Evolutionary conservation across 1,140 invertebrate genomes (phyloP).

Genomic region (Schlechtendalia chinensis): DNA sequence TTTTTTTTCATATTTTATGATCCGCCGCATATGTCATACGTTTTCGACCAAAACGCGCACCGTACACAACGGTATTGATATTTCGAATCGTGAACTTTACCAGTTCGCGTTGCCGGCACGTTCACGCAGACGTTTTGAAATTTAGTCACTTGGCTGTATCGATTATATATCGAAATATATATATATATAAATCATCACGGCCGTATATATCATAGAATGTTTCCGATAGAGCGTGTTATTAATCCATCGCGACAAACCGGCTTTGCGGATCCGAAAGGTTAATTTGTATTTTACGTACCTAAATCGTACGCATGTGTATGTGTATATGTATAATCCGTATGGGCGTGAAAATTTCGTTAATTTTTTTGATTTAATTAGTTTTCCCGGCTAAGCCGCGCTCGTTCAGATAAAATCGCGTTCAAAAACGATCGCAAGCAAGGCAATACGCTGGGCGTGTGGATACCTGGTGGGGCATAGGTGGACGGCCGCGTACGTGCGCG

Average conservation of each 20-base stretch:
- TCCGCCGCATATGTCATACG: no score
- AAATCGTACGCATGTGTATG: not conserved
- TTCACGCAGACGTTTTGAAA: no score
- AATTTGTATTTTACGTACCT: not conserved
- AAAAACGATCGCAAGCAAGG: slow-evolving; percentile 3
- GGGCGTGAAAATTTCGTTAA: not conserved
- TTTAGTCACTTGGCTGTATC: no score
- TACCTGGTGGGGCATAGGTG: no score
- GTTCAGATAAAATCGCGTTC: not conserved
- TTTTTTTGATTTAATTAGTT: slow-evolving; percentile 14
- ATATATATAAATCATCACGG: no score
- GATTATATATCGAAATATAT: no score
- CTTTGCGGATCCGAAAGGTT: not conserved
- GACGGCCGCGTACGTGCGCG: no score
- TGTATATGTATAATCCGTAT: not conserved
- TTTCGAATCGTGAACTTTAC: no score
- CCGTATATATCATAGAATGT: not conserved
- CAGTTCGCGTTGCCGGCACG: no score
- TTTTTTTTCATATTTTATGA: not conserved
- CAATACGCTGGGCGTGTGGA: no score
- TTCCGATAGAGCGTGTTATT: not conserved
- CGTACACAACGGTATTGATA: no score
- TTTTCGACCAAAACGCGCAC: no score
- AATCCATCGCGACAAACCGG: not conserved
- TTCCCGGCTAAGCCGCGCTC: not conserved